These are phyloP conservation scores for Periophthalmus modestus DNA, from an alignment of 2,113 vertebrate genomes.

Conservation along the genomic window DNA sequence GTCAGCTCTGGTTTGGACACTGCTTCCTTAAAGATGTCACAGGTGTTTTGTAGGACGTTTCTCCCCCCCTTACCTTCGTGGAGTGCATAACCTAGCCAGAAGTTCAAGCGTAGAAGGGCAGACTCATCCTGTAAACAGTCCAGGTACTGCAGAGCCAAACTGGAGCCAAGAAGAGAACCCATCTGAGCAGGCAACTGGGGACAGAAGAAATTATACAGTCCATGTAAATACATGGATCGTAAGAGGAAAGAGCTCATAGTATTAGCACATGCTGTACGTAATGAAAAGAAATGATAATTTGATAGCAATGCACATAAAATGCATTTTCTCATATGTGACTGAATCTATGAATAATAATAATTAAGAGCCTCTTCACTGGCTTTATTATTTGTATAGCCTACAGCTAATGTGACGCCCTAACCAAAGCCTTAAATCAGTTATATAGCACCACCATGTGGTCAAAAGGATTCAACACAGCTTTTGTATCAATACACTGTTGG, in stretches of 20 bases:
- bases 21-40: conserved; percentile 24
- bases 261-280: neutral
- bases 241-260: neutral
- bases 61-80: conserved; percentile 85
- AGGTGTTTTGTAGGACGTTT: neutral
- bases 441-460: conserved; percentile 67
- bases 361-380: neutral
- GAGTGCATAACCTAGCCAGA: conserved; percentile 87
- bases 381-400: neutral
- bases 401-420: neutral
- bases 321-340: conserved; percentile 16
- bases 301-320: too few relatives aligned
- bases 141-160: conserved; percentile 88
- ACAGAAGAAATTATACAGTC: conserved; percentile 10
- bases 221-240: neutral
- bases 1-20: conserved; percentile 26
- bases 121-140: conserved; percentile 89
- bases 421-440: conserved; percentile 31
- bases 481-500: neutral
- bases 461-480: conserved; percentile 14
- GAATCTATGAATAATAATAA: too few relatives aligned
- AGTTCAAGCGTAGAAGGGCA: conserved; percentile 85
- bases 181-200: conserved; percentile 91
- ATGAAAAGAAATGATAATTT: conserved; percentile 37
- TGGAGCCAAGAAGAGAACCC: conserved; percentile 87